Conservation (phyloP, 2,797 vertebrate species). For the Aeoliscus strigatus region DNA sequence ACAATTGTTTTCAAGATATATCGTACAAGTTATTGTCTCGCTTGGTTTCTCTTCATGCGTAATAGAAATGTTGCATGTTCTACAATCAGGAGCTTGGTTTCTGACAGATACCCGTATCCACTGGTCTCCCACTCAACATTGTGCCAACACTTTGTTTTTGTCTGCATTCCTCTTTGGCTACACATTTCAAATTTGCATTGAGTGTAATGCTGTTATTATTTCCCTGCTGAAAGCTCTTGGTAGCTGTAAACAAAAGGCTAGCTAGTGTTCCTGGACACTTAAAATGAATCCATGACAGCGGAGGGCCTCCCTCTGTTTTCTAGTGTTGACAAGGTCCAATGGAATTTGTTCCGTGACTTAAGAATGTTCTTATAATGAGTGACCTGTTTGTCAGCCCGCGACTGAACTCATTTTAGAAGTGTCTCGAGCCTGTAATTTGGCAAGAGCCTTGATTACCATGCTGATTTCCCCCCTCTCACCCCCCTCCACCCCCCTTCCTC, state of each 20-base stretch:
- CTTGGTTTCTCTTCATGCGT: too few relatives aligned
- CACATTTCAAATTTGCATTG: slow-evolving; percentile 51
- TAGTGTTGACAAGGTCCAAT: slow-evolving; percentile 37
- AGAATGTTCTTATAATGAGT: slow-evolving; percentile 62
- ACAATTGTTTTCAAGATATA: too few relatives aligned
- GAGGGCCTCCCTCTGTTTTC: slow-evolving; percentile 9
- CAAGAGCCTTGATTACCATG: slow-evolving; percentile 56
- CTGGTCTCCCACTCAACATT: slow-evolving; percentile 4
- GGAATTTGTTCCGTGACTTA: slow-evolving; percentile 63
- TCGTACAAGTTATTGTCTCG: too few relatives aligned
- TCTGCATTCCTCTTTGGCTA: slow-evolving; percentile 49
- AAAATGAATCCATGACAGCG: too few relatives aligned
- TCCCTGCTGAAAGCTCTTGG: slow-evolving; percentile 50
- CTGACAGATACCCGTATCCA: slow-evolving; percentile 13
- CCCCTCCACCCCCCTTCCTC: neutral
- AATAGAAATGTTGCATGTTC: slow-evolving; percentile 31
- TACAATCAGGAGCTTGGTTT: slow-evolving; percentile 22
- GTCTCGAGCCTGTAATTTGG: slow-evolving; percentile 69
- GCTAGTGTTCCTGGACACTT: slow-evolving; percentile 15
- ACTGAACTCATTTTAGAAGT: slow-evolving; percentile 55
- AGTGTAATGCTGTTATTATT: slow-evolving; percentile 54
- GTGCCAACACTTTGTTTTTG: neutral
- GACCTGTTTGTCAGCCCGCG: slow-evolving; percentile 50
- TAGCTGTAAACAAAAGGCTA: slow-evolving; percentile 47
- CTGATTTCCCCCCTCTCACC: neutral